Conservation (phyloP, 2,888 invertebrate species). For the Adineta ricciae region DNA sequence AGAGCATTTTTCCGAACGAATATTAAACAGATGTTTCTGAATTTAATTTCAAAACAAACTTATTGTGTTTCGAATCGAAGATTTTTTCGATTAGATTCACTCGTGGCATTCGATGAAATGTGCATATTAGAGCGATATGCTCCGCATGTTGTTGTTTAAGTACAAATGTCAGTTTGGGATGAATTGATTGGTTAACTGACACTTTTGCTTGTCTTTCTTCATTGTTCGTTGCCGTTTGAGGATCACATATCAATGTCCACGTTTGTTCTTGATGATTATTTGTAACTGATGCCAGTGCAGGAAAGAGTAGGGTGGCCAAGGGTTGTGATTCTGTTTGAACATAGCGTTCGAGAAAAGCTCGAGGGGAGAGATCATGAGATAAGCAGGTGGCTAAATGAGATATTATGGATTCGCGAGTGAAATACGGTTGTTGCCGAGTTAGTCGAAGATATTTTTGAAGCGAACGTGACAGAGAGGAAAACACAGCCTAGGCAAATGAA, state of each 20-base stretch:
- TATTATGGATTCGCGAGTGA: slow-evolving; percentile 83
- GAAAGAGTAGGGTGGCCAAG: neutral
- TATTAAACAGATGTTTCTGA: slow-evolving; percentile 83
- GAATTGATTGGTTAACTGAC: neutral
- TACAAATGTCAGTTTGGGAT: slow-evolving; percentile 27
- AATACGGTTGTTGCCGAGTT: slow-evolving; percentile 86
- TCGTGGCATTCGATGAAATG: slow-evolving; percentile 74
- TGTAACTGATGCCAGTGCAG: neutral
- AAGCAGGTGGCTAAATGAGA: slow-evolving; percentile 80
- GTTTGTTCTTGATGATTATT: neutral
- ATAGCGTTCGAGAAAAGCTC: slow-evolving; percentile 87
- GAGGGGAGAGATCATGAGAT: slow-evolving; percentile 81
- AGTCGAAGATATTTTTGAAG: slow-evolving; percentile 88
- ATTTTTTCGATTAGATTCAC: slow-evolving; percentile 89
- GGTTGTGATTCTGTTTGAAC: slow-evolving; percentile 48
- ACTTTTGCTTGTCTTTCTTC: neutral
- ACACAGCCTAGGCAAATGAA: slow-evolving; percentile 53
- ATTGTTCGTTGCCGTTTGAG: neutral
- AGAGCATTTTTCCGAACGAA: neutral
- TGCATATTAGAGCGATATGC: slow-evolving; percentile 75
- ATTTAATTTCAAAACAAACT: slow-evolving; percentile 81
- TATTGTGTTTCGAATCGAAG: slow-evolving; percentile 73
- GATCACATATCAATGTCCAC: neutral
- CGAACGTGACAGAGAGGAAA: slow-evolving; percentile 87
- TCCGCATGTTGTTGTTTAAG: slow-evolving; percentile 54